These are phyloP conservation scores for Syngnathus acus DNA, from an alignment of 2,797 vertebrate genomes.

Conservation along the genomic window DNA sequence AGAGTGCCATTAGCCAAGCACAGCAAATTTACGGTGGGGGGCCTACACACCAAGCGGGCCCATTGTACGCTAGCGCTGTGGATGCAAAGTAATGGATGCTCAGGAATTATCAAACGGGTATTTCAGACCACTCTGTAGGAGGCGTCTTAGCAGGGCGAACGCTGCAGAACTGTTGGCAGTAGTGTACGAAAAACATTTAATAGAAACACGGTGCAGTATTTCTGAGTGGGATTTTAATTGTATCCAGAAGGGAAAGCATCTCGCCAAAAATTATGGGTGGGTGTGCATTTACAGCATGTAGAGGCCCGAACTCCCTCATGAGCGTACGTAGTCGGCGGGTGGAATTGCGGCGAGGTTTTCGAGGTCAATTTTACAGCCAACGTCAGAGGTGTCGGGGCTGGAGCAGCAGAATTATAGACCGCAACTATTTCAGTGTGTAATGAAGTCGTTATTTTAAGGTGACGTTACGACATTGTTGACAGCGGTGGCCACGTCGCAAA, in stretches of 20 bases:
- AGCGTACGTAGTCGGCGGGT: neutral
- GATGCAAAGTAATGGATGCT: constrained; percentile 54
- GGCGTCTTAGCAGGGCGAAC: constrained; percentile 19
- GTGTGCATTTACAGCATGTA: neutral
- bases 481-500: no score
- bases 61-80: constrained; percentile 54
- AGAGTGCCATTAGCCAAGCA: constrained; percentile 57
- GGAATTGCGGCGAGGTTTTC: neutral
- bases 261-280: constrained; percentile 6
- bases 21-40: constrained; percentile 62
- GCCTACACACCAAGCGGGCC: constrained; percentile 53
- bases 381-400: neutral
- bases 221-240: constrained; percentile 50
- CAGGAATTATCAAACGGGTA: constrained; percentile 26
- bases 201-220: constrained; percentile 33
- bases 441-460: neutral
- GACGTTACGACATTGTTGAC: neutral
- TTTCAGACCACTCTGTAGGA: constrained; percentile 14
- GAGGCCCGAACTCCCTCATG: neutral
- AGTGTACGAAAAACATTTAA: constrained; percentile 46
- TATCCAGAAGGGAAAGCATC: constrained; percentile 40
- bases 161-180: constrained; percentile 25
- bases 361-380: neutral
- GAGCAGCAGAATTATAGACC: neutral
- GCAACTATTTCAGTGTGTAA: neutral